A percentile compares a stretch with the other conserved stretches of the same genome.
phyloP scores from a whole-genome alignment of 2,113 vertebrate genomes.

The Phasianus colchicus region DNA sequence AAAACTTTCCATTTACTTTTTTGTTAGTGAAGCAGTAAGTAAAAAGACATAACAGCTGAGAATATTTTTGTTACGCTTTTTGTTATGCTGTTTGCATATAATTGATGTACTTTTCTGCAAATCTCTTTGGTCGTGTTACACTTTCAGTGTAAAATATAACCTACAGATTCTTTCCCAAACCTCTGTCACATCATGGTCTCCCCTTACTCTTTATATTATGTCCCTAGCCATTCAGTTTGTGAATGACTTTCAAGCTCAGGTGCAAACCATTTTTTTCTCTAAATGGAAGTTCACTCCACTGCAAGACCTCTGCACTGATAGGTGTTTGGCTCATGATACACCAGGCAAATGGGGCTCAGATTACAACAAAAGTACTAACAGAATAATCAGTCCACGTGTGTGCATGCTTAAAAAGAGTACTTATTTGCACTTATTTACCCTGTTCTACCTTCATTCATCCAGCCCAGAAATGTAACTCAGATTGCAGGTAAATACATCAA shows the following conservation, averaged over 20 bases:
- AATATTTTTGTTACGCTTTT: background rate
- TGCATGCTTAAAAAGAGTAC: background rate
- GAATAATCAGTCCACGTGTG: background rate
- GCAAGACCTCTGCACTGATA: background rate
- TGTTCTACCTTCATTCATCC: constrained; percentile 29
- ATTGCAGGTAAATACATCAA: constrained; percentile 22
- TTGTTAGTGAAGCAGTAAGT: background rate
- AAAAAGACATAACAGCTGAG: constrained; percentile 31
- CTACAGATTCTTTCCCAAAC: background rate
- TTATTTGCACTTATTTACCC: constrained; percentile 27
- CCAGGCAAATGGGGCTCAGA: background rate
- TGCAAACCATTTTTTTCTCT: background rate
- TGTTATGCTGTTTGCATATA: background rate
- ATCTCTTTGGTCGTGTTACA: background rate
- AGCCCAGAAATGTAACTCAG: background rate
- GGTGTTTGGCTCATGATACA: background rate
- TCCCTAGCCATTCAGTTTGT: background rate
- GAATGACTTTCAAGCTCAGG: background rate
- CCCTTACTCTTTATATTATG: background rate
- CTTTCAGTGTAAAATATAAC: background rate
- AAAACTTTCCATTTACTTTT: constrained; percentile 44
- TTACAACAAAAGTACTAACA: background rate
- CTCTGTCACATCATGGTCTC: background rate
- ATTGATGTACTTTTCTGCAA: background rate
- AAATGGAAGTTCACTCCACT: background rate